Evolutionary conservation across 2,888 invertebrate genomes (phyloP), one percentile per base, ranked within the genome.

Genomic region (Drosophila prolongata): DNA sequence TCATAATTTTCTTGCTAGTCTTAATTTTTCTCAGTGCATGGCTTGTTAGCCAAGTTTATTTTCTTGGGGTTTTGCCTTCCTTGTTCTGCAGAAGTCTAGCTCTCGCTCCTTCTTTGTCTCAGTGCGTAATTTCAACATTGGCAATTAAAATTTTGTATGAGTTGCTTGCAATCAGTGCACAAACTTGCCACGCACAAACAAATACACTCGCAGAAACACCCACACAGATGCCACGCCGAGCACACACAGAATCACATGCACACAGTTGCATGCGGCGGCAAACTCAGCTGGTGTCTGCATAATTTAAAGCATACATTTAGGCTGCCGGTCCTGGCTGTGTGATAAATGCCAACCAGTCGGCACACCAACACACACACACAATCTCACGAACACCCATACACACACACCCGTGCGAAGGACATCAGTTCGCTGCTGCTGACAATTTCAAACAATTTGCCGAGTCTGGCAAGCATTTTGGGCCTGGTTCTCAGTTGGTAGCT

Each of bases 81-180:
- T 19, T 42, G 19, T 30, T 42, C 43, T 30, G 13, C 11, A 40
- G 24, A 44, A 46, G 30, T 55, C 54, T 73, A 49, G 19, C 76
- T 59, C 42, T 34, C 34, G 30, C 49, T 47, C 44, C 44, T 55
- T 55, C 62, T 64, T 55, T 64, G 74, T 77, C 61, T 72, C 77
- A 66, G 76, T 88, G 74, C 77, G 80, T 77, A 82, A 87, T 79
- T 89, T 87, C 80, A 77, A 77, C 89, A 90, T 88, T 89, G 89
- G 84, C 89, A 89, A 89, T 90, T 90, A 87, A 90, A 90, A 90
- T 90, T 89, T 87, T 72, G 85, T 82, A 89, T 84, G 88, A 89
- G 90, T 90, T 89, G 90, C 80, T 76, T 86, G 90, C 90, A 89
- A 89, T 89, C 90, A 89, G 84, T 75, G 79, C 79, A 75, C 67